Conservation (phyloP, 37 sponge, comb jelly and placozoan genomes). For the Halisarca cf. caerulea region DNA sequence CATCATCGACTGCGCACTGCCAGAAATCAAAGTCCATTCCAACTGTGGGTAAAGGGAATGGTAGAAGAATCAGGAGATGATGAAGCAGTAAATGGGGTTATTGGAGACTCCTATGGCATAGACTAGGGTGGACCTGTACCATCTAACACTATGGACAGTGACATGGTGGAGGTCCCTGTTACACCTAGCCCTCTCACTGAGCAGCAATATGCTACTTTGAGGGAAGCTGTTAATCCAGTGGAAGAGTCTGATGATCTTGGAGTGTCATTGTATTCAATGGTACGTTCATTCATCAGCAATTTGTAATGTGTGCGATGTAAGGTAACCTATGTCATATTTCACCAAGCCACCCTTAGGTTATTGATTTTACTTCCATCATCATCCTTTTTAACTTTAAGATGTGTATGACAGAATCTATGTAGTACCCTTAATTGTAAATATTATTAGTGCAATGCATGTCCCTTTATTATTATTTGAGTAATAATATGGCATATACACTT, state of each 20-base stretch:
- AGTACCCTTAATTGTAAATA: no score
- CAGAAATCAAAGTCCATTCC: conserved; percentile 34
- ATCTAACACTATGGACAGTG: background rate
- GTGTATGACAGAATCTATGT: no score
- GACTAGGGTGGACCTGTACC: conserved; percentile 11
- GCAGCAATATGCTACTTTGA: background rate
- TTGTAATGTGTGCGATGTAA: no score
- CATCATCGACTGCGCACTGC: conserved; percentile 42
- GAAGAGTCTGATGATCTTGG: background rate
- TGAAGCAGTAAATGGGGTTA: conserved; percentile 6
- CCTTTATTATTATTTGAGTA: no score
- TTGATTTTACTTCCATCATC: no score
- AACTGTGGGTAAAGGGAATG: conserved; percentile 48
- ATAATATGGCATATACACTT: no score
- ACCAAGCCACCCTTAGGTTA: no score
- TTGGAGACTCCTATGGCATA: conserved; percentile 5
- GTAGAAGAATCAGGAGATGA: conserved; percentile 1
- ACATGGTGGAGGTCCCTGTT: conserved; percentile 12
- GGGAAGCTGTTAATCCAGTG: background rate
- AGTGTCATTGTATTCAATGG: background rate
- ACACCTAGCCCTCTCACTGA: conserved; percentile 3
- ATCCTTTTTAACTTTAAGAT: no score
- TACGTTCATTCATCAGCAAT: background rate
- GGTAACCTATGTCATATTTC: no score
- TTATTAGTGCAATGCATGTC: no score